Base-by-base conservation (phyloP, 35 echinoderm and acorn worm species). In the Lytechinus pictus region DNA sequence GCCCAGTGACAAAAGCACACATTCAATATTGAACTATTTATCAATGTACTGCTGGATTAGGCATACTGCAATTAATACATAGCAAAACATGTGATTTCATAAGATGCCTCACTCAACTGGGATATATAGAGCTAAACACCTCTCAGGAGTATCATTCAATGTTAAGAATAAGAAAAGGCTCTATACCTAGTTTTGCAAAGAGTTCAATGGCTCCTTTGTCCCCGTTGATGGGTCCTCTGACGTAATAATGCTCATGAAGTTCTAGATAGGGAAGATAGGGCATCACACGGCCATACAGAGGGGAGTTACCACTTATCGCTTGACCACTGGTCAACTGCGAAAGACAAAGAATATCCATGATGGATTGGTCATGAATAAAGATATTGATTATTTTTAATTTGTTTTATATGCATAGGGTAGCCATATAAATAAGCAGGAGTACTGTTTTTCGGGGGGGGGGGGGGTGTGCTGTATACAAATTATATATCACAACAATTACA, bases 181-280 rank as follows among this genome's bases (percentile, higher is more conserved):
- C 14, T 94, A 94, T 93, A 98, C 97, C 96, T 54, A 98, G 24
- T 94, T 96, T 98, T 86, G 97, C 94, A 87, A 95, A 98, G 19
- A 98, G 97, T 52, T 96, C 94, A 19, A 98, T 95, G 33, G 96
- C 97, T 52, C 95, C 95, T 16, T 87, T 56, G 56, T 94, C 92
- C 33, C 88, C 55, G 6, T 96, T 95, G 9, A 98, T 94, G 27
- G 96, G 96, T 27, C 97, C 97, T 51, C 94, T 94, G 27, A 98
- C 96, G 94, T 98, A 98, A 92, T 95, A 98, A 54, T 96, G 94
- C 28, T 98, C 90, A 94, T 98, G 92, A 9, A 97, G 54, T 55
- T 97, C 94, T 16, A 98, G 95, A 57, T 89, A 88, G 71, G 71
- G 86, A 13, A 98, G 89, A 92, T 98, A 97, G 4, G 96, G 96